phyloP scores from a whole-genome alignment of 2,113 vertebrate genomes.

The Nothobranchius furzeri region DNA sequence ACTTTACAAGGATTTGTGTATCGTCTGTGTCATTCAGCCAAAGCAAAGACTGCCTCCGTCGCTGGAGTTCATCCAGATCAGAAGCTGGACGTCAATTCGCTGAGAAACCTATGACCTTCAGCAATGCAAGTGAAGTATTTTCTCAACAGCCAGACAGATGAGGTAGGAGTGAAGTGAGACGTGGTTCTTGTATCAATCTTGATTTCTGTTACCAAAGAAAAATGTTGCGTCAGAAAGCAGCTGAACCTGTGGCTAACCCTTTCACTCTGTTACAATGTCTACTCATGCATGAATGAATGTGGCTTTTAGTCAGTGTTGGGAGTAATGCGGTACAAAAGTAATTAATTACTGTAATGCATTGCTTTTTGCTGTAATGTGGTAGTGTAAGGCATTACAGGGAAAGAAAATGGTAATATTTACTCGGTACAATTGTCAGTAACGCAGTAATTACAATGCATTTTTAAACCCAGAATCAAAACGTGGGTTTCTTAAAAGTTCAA shows the following conservation, averaged over 20 bases:
- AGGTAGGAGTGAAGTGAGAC: not conserved
- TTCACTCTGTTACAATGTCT: not conserved
- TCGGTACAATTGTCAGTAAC: too few species aligned
- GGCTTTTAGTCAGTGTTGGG: too few species aligned
- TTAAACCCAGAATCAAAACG: too few species aligned
- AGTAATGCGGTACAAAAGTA: too few species aligned
- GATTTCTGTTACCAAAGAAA: not conserved
- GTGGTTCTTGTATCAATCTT: not conserved
- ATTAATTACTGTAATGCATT: too few species aligned
- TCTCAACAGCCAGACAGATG: not conserved
- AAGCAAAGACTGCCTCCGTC: slow-evolving; percentile 31
- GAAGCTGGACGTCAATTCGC: not conserved
- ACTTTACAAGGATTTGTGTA: slow-evolving; percentile 25
- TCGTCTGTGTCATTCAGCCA: slow-evolving; percentile 6
- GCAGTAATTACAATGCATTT: too few species aligned
- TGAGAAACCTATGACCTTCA: slow-evolving; percentile 24
- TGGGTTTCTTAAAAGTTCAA: too few species aligned
- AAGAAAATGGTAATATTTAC: too few species aligned
- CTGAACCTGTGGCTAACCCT: not conserved
- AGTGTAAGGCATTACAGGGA: too few species aligned
- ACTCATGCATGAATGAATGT: too few species aligned
- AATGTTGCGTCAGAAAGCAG: not conserved
- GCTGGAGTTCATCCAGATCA: slow-evolving; percentile 11
- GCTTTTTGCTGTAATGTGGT: too few species aligned
- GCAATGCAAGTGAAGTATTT: slow-evolving; percentile 20